Conservation (phyloP, 2,797 vertebrate genomes). For the Eospalax fontanierii region DNA sequence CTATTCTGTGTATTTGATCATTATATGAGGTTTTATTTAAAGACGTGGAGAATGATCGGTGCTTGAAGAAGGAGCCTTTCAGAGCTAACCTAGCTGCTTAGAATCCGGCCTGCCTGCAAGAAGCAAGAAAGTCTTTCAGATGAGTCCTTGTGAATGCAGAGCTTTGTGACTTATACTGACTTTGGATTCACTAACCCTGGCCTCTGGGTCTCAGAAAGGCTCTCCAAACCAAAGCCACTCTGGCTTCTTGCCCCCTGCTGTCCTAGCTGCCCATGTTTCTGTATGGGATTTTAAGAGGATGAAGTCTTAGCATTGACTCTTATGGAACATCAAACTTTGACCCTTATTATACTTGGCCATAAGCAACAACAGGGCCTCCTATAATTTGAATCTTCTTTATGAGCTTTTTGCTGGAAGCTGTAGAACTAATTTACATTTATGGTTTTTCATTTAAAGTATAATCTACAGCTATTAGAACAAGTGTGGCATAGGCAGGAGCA, state of each 20-base stretch:
- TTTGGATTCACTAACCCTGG: not conserved
- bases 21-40: constrained; percentile 1
- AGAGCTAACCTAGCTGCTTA: not conserved
- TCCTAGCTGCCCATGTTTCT: not conserved
- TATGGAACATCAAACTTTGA: not conserved
- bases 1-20: not conserved
- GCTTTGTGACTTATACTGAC: not conserved
- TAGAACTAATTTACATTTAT: not conserved
- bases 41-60: not conserved
- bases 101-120: not conserved
- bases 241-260: not conserved
- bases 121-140: not conserved
- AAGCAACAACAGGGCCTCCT: not conserved
- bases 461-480: not conserved
- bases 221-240: not conserved
- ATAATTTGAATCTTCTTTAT: not conserved
- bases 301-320: not conserved
- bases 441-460: constrained; percentile 50
- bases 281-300: not conserved
- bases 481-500: not conserved
- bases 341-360: not conserved
- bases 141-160: not conserved
- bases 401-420: not conserved
- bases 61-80: not conserved
- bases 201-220: not conserved